Base-by-base conservation (phyloP, 2,888 invertebrate genomes). In the Ophion ellenae region DNA sequence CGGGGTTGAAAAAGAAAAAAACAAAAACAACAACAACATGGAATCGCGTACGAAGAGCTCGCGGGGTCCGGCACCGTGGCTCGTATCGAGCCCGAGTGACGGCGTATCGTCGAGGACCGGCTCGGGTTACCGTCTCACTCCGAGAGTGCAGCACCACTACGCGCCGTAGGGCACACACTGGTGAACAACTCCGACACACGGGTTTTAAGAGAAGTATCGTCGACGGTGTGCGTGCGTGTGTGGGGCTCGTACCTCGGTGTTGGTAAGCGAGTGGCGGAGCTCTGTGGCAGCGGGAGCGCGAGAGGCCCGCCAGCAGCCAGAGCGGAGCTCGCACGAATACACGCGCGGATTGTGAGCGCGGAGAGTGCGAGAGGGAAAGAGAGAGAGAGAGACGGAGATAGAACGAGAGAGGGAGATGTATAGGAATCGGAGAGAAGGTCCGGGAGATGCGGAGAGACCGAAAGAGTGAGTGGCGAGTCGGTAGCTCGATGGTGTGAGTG, bases 111-210 rank as follows among this genome's bases (percentile, higher is more conserved):
- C 84, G 84, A 87, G 85, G 86, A 85, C 87, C 85, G 88, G 85
- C 88, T 87, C 86, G 82, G 86, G 87, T 83, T 82, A 86, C 87
- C 85, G 86, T 87, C 87, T 86, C 85, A 88, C 87, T 87, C 87
- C 86, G 85, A 85, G 86, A 84, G 85, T 86, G 87, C 85, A 88
- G 87, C 88, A 88, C 88, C 86, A 86, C 86, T 86, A 88, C 86
- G 81, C 81, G 86, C 87, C 88, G 85, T 86, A 85, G 88, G 87
- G 86, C 86, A 87, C 81, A 85, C 86, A 78, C 86, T 86, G 83
- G 81, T 79, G 84, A 84, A 86, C 86, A 81, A 76, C 64, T 83
- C 86, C 83, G 81, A 84, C 86, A 84, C 86, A 86, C 86, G 86
- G 87, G 61, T 75, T 81, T 81, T 87, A 86, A 87, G 84, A 86